phyloP scores from a whole-genome alignment of 1,140 invertebrate genomes.

The Eurytemora carolleeae region DNA sequence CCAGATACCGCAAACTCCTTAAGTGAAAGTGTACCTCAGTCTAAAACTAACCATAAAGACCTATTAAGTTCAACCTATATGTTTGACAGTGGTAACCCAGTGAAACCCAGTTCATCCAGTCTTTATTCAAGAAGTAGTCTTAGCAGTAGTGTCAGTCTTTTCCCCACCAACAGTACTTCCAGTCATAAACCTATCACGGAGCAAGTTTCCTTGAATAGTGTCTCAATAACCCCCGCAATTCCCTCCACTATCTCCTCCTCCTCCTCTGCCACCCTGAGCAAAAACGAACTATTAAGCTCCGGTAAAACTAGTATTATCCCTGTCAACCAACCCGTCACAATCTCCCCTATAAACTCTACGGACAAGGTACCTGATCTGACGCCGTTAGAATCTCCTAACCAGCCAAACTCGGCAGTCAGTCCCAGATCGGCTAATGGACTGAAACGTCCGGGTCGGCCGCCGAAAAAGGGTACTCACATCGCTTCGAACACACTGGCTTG shows the following conservation, averaged over 20 bases:
- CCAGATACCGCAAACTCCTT: too few species aligned
- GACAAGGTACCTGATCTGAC: neutral
- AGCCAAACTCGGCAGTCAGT: neutral
- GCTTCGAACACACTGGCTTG: neutral
- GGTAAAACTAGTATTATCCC: neutral
- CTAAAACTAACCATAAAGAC: too few species aligned
- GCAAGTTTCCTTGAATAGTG: neutral
- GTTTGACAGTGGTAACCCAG: too few species aligned
- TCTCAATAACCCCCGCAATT: neutral
- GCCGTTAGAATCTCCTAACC: neutral
- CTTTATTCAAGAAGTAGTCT: neutral
- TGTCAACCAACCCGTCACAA: neutral
- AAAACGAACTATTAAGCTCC: too few species aligned
- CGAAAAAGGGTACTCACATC: conserved; percentile 6
- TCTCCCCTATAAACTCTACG: neutral
- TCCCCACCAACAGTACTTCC: neutral
- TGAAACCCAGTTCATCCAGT: too few species aligned
- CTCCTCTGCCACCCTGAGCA: too few species aligned
- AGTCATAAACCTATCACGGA: neutral
- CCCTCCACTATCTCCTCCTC: neutral
- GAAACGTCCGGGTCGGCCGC: conserved; percentile 3
- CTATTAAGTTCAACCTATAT: too few species aligned
- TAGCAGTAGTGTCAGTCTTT: neutral
- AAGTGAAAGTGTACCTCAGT: too few species aligned
- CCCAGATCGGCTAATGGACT: neutral